phyloP scores from a whole-genome alignment of 2,888 invertebrate species.

The Microplitis manilae region DNA sequence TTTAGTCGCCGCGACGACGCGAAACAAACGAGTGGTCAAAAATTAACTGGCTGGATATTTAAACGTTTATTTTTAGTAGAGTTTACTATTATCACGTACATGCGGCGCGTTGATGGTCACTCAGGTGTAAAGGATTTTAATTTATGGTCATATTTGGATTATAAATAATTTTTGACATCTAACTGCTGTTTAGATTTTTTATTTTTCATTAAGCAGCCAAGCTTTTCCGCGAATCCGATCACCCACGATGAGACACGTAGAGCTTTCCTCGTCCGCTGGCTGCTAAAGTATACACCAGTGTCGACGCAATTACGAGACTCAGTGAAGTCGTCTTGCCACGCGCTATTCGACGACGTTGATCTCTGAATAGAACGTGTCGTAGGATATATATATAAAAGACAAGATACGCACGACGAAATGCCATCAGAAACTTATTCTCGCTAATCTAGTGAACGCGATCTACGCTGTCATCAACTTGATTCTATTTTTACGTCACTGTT shows the following conservation, averaged over 20 bases:
- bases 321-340: constrained; percentile 8
- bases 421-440: constrained; percentile 26
- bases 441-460: constrained; percentile 42
- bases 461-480: constrained; percentile 42
- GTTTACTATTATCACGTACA: background rate
- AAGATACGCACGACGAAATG: constrained; percentile 12
- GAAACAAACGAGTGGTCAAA: constrained; percentile 27
- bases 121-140: constrained; percentile 2
- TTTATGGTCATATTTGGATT: background rate
- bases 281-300: constrained; percentile 8
- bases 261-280: background rate
- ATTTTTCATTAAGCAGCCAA: too few relatives aligned
- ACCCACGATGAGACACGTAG: constrained; percentile 18
- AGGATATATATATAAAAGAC: constrained; percentile 23
- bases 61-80: background rate
- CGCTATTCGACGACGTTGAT: background rate
- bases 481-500: constrained; percentile 32
- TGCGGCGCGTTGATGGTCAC: background rate
- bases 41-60: constrained; percentile 23
- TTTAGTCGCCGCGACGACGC: constrained; percentile 23
- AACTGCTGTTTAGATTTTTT: background rate
- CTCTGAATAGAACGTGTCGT: constrained; percentile 42
- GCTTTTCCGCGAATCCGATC: constrained; percentile 15
- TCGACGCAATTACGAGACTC: constrained; percentile 34
- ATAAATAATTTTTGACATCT: background rate